Base-by-base conservation (phyloP, 2,113 vertebrate species). In the Verasper variegatus region DNA sequence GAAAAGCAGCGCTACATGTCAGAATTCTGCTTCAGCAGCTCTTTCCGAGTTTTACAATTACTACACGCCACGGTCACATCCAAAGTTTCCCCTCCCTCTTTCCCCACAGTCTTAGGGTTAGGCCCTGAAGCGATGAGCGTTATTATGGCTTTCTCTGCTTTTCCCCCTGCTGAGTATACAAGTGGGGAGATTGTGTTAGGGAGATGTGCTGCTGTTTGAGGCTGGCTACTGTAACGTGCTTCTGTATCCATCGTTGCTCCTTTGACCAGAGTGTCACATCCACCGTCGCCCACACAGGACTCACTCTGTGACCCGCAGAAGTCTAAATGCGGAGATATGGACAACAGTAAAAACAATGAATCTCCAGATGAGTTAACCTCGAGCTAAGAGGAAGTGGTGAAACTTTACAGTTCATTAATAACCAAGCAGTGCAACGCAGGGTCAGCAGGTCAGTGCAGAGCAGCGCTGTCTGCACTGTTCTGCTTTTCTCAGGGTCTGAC, bases 41-140 rank as follows among this genome's bases (percentile, higher is more conserved):
- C 81, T 94, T 95, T 93, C 91, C 68, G 92, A 93, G 90, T 94
- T 94, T 95, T 93, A 94, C 93, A 93, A 93, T 94, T 92, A 91
- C 92, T 90, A 93, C 91, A 92, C 77, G 82, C 89, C 89, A 81
- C 83, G 91, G 94, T 91, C 92, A 92, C 86, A 91, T 85, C 91
- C 84, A 89, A 90, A 93, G 84, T 88, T 89, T 86, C 86, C 88
- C 87, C 86, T 75, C 83, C 76, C 80, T 80, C 81, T 67, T 55
- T 81, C 82, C 83, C 83, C 69, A 67, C 74, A 87, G 80, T 89
- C 74, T 90, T 89, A 67, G 88, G 91, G 88, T 93, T 86, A 85
- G 88, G 67, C 86, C 91, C 87, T 73, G 62, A 45, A 70, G 93
- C 83, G 47, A 68, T 61, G 74, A 81, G 81, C 64, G 40, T 82